Conservation (phyloP, 2,888 invertebrate species). For the Eueremaeus valkanovi region DNA sequence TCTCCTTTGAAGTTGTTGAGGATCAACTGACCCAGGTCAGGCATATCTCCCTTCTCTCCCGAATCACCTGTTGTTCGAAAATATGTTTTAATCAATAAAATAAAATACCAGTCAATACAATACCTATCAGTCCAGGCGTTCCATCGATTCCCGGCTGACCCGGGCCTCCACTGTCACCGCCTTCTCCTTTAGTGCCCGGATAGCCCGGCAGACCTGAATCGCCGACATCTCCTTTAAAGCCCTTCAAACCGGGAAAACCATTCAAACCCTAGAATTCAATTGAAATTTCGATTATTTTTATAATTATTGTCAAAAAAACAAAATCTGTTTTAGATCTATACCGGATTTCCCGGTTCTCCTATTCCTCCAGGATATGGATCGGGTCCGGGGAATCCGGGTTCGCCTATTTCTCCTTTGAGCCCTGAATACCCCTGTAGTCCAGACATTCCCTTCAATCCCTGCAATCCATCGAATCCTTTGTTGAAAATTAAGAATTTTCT, state of each 20-base stretch:
- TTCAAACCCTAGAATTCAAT: not conserved
- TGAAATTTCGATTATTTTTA: not conserved
- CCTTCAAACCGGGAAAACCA: constrained; percentile 19
- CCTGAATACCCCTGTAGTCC: constrained; percentile 46
- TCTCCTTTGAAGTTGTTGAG: not conserved
- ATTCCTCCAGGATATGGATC: not conserved
- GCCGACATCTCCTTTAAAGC: constrained; percentile 14
- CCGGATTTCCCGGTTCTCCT: constrained; percentile 2
- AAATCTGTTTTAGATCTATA: not conserved
- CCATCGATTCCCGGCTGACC: constrained; percentile 48
- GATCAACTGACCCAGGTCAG: not conserved
- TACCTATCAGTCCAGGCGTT: constrained; percentile 57
- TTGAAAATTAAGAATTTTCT: not conserved
- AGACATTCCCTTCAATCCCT: constrained; percentile 54
- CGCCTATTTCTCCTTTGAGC: constrained; percentile 55
- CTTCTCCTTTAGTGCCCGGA: not conserved
- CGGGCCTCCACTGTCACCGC: constrained; percentile 45
- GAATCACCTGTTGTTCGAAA: constrained; percentile 9
- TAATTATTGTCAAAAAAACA: not conserved
- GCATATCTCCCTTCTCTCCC: not conserved
- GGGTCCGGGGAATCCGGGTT: not conserved
- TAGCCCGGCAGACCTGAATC: constrained; percentile 8
- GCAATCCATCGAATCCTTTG: constrained; percentile 41
- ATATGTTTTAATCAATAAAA: too few relatives aligned
- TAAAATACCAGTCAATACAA: constrained; percentile 48